These are phyloP conservation scores for Hyperoplus immaculatus DNA, from an alignment of 2,797 vertebrate species.

Conservation along the genomic window DNA sequence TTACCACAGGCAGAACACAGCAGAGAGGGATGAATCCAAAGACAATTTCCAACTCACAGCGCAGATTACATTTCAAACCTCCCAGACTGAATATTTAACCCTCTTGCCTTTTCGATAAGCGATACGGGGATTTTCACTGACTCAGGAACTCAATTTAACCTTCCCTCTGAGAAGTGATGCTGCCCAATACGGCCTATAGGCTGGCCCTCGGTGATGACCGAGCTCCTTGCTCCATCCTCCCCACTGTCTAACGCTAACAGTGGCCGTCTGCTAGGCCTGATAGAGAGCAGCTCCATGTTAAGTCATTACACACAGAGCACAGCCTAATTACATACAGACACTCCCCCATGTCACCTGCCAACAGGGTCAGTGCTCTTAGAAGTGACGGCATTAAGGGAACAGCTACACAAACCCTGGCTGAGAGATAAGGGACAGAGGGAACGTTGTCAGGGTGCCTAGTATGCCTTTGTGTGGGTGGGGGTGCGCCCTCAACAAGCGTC, in stretches of 20 bases:
- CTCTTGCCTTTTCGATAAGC: constrained; percentile 73
- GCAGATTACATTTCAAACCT: constrained; percentile 82
- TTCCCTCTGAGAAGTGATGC: constrained; percentile 63
- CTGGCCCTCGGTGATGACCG: constrained; percentile 69
- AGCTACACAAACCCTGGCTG: constrained; percentile 51
- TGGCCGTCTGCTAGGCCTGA: constrained; percentile 69
- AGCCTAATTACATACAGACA: constrained; percentile 91
- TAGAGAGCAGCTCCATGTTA: constrained; percentile 74
- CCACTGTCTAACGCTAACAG: constrained; percentile 48
- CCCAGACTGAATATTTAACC: constrained; percentile 83
- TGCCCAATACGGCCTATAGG: constrained; percentile 61
- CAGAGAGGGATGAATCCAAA: constrained; percentile 70
- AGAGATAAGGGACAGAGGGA: constrained; percentile 65
- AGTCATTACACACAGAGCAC: constrained; percentile 81
- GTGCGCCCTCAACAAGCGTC: constrained; percentile 29
- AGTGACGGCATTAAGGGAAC: constrained; percentile 69
- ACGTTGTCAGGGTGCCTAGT: constrained; percentile 31
- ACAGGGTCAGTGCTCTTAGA: constrained; percentile 88
- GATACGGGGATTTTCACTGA: constrained; percentile 77
- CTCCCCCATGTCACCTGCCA: constrained; percentile 89
- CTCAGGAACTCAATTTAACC: constrained; percentile 80
- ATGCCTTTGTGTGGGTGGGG: constrained; percentile 33
- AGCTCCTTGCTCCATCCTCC: constrained; percentile 33
- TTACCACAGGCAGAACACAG: constrained; percentile 73
- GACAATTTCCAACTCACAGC: constrained; percentile 78